phyloP scores from a whole-genome alignment of 2,113 vertebrate genomes.

The Catagonus wagneri region DNA sequence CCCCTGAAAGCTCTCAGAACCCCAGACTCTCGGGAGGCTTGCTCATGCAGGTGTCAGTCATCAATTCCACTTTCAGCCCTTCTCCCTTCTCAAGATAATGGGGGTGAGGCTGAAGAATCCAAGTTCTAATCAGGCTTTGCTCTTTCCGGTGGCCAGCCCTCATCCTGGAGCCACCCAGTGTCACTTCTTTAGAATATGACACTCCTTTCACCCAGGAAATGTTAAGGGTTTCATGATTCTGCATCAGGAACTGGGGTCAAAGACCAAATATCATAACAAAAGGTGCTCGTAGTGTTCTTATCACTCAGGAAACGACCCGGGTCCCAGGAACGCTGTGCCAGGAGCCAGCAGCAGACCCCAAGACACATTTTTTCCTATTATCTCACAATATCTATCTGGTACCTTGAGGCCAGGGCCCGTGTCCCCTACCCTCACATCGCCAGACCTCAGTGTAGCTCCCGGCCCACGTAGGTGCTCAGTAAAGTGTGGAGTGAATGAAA shows the following conservation, averaged over 20 bases:
- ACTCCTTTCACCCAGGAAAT: not conserved
- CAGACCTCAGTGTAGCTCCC: not conserved
- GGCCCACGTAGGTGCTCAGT: not conserved
- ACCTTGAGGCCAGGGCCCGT: not conserved
- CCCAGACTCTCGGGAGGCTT: not conserved
- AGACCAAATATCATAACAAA: not conserved
- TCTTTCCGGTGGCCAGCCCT: not conserved
- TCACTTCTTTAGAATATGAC: not conserved
- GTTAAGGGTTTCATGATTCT: not conserved
- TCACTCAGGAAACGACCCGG: not conserved
- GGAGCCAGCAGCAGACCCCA: not conserved
- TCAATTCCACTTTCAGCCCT: not conserved
- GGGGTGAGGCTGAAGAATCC: not conserved
- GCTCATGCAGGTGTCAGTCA: not conserved
- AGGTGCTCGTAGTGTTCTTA: not conserved
- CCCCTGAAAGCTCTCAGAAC: not conserved
- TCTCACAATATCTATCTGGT: not conserved
- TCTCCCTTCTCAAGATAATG: not conserved
- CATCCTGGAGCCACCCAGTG: not conserved
- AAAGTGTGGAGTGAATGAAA: not conserved
- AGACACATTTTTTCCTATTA: not conserved
- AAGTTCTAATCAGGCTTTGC: not conserved
- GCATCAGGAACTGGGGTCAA: not conserved
- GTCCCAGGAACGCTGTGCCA: not conserved
- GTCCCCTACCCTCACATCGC: too few relatives aligned